Conservation (phyloP, 2,113 vertebrate species). For the Erinaceus europaeus region DNA sequence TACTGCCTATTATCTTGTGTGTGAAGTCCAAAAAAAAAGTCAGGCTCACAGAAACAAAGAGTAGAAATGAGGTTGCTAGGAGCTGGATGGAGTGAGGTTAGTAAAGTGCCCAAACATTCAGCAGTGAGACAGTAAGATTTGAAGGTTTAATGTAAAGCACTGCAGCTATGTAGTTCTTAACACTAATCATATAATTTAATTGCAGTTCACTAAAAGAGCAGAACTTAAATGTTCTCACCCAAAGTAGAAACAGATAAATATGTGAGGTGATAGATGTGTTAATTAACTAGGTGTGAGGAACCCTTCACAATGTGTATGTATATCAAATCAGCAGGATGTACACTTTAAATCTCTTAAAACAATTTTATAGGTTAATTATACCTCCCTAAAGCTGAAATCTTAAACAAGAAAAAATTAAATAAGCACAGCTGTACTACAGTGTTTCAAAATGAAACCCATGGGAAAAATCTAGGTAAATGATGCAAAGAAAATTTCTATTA, state of each 20-base stretch:
- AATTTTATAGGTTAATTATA: background rate
- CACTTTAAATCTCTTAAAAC: background rate
- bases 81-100: background rate
- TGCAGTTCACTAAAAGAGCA: background rate
- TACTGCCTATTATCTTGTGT: background rate
- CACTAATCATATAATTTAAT: background rate
- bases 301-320: background rate
- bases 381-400: too few relatives aligned
- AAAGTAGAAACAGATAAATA: background rate
- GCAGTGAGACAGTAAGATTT: background rate
- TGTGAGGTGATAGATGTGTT: background rate
- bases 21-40: background rate
- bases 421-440: background rate
- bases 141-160: background rate
- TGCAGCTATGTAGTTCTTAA: background rate
- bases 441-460: background rate
- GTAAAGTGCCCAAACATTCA: background rate
- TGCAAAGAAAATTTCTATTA: background rate
- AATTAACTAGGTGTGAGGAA: slow-evolving; percentile 1
- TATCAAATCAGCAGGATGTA: background rate
- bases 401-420: too few relatives aligned
- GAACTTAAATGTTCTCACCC: background rate
- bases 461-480: background rate
- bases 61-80: background rate
- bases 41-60: background rate